phyloP scores from a whole-genome alignment of 2,113 vertebrate species.

The Pomatorhinus ruficollis region DNA sequence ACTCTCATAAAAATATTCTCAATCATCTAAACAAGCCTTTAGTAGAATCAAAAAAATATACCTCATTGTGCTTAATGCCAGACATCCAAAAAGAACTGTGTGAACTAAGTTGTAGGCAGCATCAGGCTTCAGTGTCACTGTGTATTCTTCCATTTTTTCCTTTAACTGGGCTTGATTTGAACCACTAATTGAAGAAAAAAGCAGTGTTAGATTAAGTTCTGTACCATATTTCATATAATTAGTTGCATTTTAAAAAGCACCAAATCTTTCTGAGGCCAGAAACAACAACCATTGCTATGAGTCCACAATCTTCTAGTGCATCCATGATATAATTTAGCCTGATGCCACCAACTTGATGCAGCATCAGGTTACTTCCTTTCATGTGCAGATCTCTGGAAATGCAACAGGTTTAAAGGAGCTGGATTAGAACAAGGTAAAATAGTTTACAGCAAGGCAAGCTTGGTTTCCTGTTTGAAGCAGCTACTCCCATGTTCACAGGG shows the following conservation, averaged over 20 bases:
- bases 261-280: background rate
- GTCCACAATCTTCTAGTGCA: background rate
- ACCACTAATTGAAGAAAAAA: slow-evolving; percentile 42
- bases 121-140: slow-evolving; percentile 78
- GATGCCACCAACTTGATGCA: background rate
- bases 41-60: slow-evolving; percentile 49
- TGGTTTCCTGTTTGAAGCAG: background rate
- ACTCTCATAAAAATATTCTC: background rate
- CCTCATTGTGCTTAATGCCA: slow-evolving; percentile 98
- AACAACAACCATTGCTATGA: background rate
- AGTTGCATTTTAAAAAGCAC: background rate
- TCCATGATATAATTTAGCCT: background rate
- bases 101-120: slow-evolving; percentile 90
- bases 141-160: slow-evolving; percentile 40
- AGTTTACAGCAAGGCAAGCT: background rate
- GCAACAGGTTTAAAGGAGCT: background rate
- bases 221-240: background rate
- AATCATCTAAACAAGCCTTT: background rate
- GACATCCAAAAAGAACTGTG: slow-evolving; percentile 86
- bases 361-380: background rate
- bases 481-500: background rate
- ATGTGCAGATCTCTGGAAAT: background rate
- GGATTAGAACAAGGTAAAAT: background rate
- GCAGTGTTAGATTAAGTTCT: background rate
- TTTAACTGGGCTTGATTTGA: background rate